These are phyloP conservation scores for Diplazon laetatorius DNA, from an alignment of 2,888 invertebrate genomes.

Conservation along the genomic window DNA sequence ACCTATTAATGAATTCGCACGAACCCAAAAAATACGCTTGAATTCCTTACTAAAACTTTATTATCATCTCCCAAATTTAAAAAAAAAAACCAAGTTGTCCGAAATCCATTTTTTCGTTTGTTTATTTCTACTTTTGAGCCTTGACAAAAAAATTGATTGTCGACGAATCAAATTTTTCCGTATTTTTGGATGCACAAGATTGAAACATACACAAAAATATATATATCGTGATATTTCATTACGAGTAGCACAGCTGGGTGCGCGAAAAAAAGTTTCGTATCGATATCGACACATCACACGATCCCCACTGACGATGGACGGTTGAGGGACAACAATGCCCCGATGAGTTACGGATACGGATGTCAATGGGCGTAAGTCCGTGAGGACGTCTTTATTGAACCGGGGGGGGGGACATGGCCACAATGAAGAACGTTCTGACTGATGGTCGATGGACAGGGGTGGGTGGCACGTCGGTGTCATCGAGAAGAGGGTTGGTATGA, in stretches of 20 bases:
- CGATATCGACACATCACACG: too few species aligned
- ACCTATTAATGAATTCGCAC: not conserved
- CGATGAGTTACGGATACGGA: conserved; percentile 1
- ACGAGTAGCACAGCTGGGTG: not conserved
- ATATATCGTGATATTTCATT: not conserved
- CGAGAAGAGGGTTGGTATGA: conserved; percentile 27
- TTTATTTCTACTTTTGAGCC: too few species aligned
- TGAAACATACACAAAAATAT: too few species aligned
- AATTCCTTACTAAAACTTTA: too few species aligned
- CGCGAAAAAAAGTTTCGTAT: not conserved
- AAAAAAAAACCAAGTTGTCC: too few species aligned
- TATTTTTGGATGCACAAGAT: too few species aligned
- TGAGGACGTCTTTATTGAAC: not conserved
- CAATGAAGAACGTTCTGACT: conserved; percentile 19
- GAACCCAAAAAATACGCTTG: too few species aligned
- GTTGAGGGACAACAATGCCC: not conserved
- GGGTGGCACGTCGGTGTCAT: too few species aligned
- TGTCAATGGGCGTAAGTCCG: not conserved
- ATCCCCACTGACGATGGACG: not conserved
- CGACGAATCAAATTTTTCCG: too few species aligned
- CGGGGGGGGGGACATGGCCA: not conserved
- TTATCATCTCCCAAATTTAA: too few species aligned
- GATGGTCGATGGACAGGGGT: conserved; percentile 5
- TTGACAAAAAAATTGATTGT: too few species aligned
- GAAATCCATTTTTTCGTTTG: too few species aligned